Evolutionary conservation across 2,888 invertebrate species (phyloP), one percentile per base, ranked within the genome.

Genomic region (Alviniconcha strummeri): DNA sequence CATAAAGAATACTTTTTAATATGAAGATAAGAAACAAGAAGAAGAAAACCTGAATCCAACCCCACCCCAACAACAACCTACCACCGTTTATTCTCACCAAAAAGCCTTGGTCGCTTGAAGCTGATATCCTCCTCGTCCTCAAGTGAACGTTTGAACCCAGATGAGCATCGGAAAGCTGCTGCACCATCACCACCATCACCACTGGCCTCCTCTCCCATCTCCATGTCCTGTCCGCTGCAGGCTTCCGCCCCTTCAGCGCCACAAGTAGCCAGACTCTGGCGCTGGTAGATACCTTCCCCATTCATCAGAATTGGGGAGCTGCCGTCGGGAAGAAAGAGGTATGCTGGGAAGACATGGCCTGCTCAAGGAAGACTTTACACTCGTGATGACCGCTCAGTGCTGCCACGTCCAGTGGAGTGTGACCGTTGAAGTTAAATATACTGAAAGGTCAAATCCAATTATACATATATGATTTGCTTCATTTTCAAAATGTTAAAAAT

Each of bases 361-460:
- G 86, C 72, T 90, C 89, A 36, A 93, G 86, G 85, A 89, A 90
- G 55, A 84, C 84, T 8, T 89, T 89, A 88, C 91, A 92, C 54
- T 91, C 90, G 0, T 74, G 75, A 83, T 89, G 87, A 0, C 90
- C 90, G 83, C 89, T 88, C 8, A 83, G 83, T 15, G 84, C 81
- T 8, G 93, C 92, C 7, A 92, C 86, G 79, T 92, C 87, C 75
- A 88, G 85, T 9, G 92, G 87, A 60, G 89, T 89, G 69, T 88
- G 88, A 54, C 88, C 89, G 84, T 85, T 90, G 83, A 90, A 88
- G 85, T 92, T 92, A 67, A 85, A 85, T 54, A 91, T 86, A 78
- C 92, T 92, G 88, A 7, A 90, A 89, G 36, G 36, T 36, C 36
- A 36, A 36, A 36, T 36, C 36, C 36, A 36, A 36, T 36, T 36